These are phyloP conservation scores for Chauna torquata DNA, from an alignment of 2,113 vertebrate species.

Conservation along the genomic window DNA sequence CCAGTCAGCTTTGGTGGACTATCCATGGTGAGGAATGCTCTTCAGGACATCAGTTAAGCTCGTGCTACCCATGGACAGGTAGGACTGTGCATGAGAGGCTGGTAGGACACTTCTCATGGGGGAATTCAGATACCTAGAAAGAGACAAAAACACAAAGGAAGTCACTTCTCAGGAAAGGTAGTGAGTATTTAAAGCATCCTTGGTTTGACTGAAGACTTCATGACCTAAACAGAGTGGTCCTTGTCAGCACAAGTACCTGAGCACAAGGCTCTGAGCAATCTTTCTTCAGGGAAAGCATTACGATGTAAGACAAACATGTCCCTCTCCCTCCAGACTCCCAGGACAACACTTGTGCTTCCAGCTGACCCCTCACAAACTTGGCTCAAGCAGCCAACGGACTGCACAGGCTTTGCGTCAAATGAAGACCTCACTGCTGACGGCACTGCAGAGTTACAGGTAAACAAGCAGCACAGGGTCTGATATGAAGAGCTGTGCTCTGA, in stretches of 20 bases:
- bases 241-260: not conserved
- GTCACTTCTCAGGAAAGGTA: constrained; percentile 58
- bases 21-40: constrained; percentile 84
- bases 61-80: constrained; percentile 68
- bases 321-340: not conserved
- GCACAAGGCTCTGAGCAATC: not conserved
- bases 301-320: accelerated
- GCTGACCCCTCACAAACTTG: not conserved
- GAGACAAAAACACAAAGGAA: constrained; percentile 67
- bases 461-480: not conserved
- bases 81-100: constrained; percentile 4
- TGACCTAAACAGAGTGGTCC: not conserved
- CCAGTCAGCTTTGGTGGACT: constrained; percentile 91
- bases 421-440: not conserved
- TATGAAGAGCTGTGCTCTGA: not conserved
- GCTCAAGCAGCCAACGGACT: not conserved
- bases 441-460: not conserved
- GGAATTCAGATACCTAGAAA: constrained; percentile 73
- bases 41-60: constrained; percentile 72
- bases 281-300: not conserved
- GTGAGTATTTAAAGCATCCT: not conserved
- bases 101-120: constrained; percentile 65
- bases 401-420: not conserved
- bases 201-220: not conserved
- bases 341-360: not conserved